Evolutionary conservation across 2,888 invertebrate genomes (phyloP).

Genomic region (Cotesia congregata): DNA sequence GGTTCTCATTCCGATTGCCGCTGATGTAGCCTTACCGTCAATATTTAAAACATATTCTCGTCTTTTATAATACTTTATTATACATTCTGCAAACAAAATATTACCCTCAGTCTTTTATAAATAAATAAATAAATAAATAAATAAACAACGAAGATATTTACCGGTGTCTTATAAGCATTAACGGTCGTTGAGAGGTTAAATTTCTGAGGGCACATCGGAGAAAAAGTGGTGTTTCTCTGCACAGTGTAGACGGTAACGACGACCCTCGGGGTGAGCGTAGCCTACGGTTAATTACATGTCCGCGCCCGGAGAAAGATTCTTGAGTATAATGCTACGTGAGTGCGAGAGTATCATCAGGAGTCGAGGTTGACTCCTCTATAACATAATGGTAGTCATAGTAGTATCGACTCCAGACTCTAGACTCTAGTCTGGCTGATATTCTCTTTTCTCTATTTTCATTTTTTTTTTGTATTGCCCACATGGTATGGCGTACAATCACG

Average conservation of each 20-base stretch:
- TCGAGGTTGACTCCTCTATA: constrained; percentile 8
- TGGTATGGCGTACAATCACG: constrained; percentile 30
- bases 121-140: not conserved
- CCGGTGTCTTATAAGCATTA: not conserved
- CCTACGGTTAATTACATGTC: constrained; percentile 68
- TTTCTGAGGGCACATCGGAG: not conserved
- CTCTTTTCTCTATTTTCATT: not conserved
- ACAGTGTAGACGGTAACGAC: constrained; percentile 45
- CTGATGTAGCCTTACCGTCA: too few species aligned
- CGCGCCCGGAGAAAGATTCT: constrained; percentile 64
- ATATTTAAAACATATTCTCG: too few species aligned
- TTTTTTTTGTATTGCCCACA: constrained; percentile 7
- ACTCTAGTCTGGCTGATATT: not conserved
- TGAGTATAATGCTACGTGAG: constrained; percentile 40
- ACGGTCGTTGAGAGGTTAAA: constrained; percentile 20
- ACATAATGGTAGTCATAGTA: constrained; percentile 9
- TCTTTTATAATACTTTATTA: too few species aligned
- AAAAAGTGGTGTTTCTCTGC: constrained; percentile 15
- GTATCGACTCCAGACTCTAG: not conserved
- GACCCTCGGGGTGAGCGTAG: constrained; percentile 56
- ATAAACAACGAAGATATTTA: not conserved
- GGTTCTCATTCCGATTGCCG: constrained; percentile 50
- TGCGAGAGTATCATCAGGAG: constrained; percentile 1
- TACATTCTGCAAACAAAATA: too few species aligned
- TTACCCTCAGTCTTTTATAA: not conserved